phyloP scores from a whole-genome alignment of 2,888 invertebrate species.

The Furcula furcula region DNA sequence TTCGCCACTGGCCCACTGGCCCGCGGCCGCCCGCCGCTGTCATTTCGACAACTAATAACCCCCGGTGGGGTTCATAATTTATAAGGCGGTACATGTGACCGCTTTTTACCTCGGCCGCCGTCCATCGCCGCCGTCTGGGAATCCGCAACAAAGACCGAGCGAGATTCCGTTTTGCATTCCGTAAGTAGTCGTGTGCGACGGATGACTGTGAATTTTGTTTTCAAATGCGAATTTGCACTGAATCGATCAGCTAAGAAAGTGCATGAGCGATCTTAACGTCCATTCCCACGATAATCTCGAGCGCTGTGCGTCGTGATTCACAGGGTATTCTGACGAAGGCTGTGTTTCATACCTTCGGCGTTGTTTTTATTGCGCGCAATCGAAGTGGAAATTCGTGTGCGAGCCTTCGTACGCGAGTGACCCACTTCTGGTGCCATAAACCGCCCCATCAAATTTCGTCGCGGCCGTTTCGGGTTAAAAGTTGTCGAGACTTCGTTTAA shows the following conservation, averaged over 20 bases:
- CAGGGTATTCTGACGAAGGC: constrained; percentile 3
- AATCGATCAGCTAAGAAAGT: constrained; percentile 49
- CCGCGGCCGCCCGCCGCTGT: constrained; percentile 35
- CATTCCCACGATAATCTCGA: constrained; percentile 34
- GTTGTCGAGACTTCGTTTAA: constrained; percentile 46
- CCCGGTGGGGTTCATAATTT: constrained; percentile 63
- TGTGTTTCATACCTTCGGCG: constrained; percentile 28
- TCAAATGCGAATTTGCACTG: constrained; percentile 51
- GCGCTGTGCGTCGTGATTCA: constrained; percentile 10
- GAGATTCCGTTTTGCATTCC: constrained; percentile 78
- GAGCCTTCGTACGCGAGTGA: constrained; percentile 50
- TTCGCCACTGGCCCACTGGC: constrained; percentile 36
- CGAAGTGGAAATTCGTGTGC: constrained; percentile 32
- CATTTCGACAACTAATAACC: constrained; percentile 73
- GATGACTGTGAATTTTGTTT: constrained; percentile 55
- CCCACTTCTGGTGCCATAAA: constrained; percentile 69
- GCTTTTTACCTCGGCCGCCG: constrained; percentile 66
- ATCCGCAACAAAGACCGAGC: constrained; percentile 74
- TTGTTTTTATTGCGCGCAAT: constrained; percentile 32
- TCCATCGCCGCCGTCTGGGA: constrained; percentile 71
- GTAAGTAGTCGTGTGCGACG: constrained; percentile 57
- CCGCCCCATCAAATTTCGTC: constrained; percentile 62
- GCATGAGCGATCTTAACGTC: constrained; percentile 20
- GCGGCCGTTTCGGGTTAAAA: constrained; percentile 53
- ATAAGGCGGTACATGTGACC: constrained; percentile 66